These are phyloP conservation scores for Montipora sp. DNA, from an alignment of 64 coral and sea anemone genomes.

Conservation along the genomic window DNA sequence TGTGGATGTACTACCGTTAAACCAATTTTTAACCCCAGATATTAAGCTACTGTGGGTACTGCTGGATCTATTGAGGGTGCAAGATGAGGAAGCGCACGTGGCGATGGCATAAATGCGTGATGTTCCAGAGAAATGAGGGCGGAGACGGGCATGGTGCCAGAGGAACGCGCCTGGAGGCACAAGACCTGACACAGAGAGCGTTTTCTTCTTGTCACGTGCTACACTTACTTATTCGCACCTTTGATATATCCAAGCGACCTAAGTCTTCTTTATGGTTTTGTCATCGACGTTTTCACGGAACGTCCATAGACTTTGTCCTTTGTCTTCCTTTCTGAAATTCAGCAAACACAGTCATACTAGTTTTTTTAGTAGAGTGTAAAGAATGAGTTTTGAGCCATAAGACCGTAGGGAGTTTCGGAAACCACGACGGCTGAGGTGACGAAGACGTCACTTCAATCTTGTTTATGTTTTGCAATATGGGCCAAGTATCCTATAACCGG, in stretches of 20 bases:
- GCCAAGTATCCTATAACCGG: too few species aligned
- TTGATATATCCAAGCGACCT: not conserved
- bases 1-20: slow-evolving; percentile 85
- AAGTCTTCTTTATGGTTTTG: too few species aligned
- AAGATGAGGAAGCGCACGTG: not conserved
- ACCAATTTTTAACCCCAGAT: not conserved
- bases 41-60: not conserved
- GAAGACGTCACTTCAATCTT: too few species aligned
- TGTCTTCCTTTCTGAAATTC: too few species aligned
- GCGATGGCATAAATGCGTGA: not conserved
- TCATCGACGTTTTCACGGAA: not conserved
- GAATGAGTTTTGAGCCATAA: too few species aligned
- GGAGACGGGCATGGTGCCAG: too few species aligned
- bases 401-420: too few species aligned
- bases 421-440: too few species aligned
- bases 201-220: not conserved
- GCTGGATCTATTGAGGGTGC: not conserved
- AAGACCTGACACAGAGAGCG: not conserved
- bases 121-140: too few species aligned
- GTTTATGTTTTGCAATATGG: too few species aligned
- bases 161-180: not conserved
- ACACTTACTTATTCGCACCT: not conserved
- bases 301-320: not conserved
- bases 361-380: too few species aligned
- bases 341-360: too few species aligned